phyloP scores from a whole-genome alignment of 2,113 vertebrate genomes.

The Cyprinus carpio region DNA sequence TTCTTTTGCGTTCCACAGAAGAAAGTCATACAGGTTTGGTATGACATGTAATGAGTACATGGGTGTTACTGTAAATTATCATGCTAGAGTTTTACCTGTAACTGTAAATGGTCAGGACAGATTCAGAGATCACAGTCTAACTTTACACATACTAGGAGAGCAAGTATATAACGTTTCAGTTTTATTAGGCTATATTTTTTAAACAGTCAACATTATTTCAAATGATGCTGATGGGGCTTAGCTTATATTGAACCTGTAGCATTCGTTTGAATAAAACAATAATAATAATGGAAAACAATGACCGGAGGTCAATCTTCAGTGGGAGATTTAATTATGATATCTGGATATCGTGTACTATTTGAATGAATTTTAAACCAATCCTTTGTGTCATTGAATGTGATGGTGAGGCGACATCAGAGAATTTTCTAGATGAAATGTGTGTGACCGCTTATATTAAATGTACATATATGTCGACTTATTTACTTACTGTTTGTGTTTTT shows the following conservation, averaged over 20 bases:
- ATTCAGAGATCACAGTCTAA: background rate
- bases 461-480: background rate
- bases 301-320: background rate
- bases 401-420: background rate
- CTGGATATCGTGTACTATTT: background rate
- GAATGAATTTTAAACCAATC: background rate
- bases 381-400: too few relatives aligned
- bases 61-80: too few relatives aligned
- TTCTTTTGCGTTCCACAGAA: too few relatives aligned
- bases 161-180: background rate
- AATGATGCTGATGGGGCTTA: background rate
- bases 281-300: background rate
- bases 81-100: too few relatives aligned
- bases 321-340: background rate
- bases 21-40: too few relatives aligned
- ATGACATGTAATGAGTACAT: too few relatives aligned
- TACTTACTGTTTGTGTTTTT: background rate
- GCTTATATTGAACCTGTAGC: background rate
- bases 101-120: too few relatives aligned
- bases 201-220: background rate
- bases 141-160: background rate
- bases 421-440: background rate
- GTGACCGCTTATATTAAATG: background rate
- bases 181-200: background rate
- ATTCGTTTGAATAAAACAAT: background rate